These are phyloP conservation scores for Agrochola circellaris DNA, from an alignment of 2,888 invertebrate species.

Conservation along the genomic window DNA sequence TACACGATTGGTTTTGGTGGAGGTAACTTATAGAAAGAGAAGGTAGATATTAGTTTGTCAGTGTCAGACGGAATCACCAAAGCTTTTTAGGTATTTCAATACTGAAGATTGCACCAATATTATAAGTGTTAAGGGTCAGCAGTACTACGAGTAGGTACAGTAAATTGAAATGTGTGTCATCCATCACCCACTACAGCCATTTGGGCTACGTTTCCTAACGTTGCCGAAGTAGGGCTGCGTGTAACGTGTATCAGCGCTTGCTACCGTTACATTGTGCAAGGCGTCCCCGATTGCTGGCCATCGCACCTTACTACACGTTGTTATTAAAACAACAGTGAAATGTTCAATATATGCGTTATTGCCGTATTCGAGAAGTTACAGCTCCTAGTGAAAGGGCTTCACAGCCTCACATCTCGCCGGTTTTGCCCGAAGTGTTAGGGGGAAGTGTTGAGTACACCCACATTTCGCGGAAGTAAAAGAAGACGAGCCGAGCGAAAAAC, in stretches of 20 bases:
- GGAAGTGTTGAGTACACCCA: neutral
- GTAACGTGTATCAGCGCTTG: constrained; percentile 19
- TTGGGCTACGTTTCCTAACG: constrained; percentile 38
- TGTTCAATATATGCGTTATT: constrained; percentile 20
- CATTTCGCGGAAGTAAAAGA: neutral
- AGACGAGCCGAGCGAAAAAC: no score
- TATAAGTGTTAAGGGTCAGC: neutral
- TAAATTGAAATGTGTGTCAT: neutral
- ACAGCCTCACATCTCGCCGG: no score
- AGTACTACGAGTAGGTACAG: neutral
- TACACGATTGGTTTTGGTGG: neutral
- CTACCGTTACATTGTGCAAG: constrained; percentile 46
- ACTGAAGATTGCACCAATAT: neutral
- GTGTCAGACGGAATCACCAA: no score
- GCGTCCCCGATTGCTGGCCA: constrained; percentile 45
- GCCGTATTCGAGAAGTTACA: constrained; percentile 13
- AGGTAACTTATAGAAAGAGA: neutral
- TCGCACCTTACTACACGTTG: constrained; percentile 9
- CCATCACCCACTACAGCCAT: constrained; percentile 7
- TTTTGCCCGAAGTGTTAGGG: no score
- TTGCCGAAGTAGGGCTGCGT: constrained; percentile 26
- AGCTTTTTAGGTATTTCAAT: neutral
- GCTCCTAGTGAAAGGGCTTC: constrained; percentile 7
- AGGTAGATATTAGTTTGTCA: neutral
- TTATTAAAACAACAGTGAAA: constrained; percentile 38